A percentile compares a stretch with the other conserved stretches of the same genome.
Conservation (phyloP, 2,113 vertebrate genomes). For the Pelvicachromis taeniatus region DNA sequence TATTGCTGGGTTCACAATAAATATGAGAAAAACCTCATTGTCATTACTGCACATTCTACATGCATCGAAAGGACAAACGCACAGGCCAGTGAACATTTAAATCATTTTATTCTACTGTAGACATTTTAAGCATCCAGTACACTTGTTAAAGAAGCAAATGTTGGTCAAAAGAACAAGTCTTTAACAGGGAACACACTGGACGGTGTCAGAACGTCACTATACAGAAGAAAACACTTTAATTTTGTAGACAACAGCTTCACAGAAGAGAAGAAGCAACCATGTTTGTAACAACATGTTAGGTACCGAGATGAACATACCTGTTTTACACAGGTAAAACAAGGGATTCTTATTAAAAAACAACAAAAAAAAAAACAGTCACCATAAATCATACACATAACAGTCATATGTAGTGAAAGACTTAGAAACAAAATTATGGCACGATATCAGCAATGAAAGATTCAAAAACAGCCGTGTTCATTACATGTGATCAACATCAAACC, state of each 20-base stretch:
- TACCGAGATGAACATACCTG: conserved; percentile 58
- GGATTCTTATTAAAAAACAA: not conserved
- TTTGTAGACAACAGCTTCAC: conserved; percentile 70
- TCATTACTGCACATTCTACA: not conserved
- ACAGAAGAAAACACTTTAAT: conserved; percentile 47
- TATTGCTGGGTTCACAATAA: not conserved
- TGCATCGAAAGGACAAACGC: not conserved
- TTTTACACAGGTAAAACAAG: conserved; percentile 41
- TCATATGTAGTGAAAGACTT: not conserved
- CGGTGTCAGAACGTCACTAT: conserved; percentile 59
- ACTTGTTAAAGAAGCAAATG: conserved; percentile 59
- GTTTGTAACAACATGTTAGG: conserved; percentile 74
- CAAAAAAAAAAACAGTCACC: not conserved
- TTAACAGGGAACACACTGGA: conserved; percentile 41
- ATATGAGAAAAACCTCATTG: not conserved
- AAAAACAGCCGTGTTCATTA: not conserved
- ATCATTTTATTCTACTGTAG: conserved; percentile 67
- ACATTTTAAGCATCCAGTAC: conserved; percentile 57
- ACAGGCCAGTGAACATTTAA: not conserved
- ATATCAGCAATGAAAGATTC: not conserved
- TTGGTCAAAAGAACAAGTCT: conserved; percentile 40
- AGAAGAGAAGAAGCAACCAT: conserved; percentile 75
- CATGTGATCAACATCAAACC: not conserved
- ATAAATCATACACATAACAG: conserved; percentile 17
- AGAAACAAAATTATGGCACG: conserved; percentile 41